A percentile compares a stretch with the other conserved stretches of the same genome.
These are phyloP conservation scores for Lycophotia porphyrea DNA, from an alignment of 2,888 invertebrate genomes.

Conservation along the genomic window DNA sequence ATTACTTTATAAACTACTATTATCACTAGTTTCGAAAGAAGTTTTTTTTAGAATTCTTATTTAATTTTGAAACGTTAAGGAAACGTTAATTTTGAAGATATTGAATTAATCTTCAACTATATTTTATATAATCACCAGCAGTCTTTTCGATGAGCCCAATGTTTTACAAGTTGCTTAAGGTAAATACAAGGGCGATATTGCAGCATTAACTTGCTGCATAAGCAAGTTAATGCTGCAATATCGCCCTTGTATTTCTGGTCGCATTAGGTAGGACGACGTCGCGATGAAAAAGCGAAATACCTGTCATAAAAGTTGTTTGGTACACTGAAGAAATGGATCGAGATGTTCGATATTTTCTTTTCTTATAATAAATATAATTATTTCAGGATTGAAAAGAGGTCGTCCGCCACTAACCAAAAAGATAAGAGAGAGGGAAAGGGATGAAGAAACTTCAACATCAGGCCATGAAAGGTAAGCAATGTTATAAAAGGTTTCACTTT, in stretches of 20 bases:
- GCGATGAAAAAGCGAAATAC: neutral
- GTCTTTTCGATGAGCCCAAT: neutral
- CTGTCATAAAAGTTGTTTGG: neutral
- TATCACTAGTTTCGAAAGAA: neutral
- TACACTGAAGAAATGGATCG: neutral
- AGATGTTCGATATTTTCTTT: neutral
- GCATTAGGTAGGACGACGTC: neutral
- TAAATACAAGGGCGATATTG: too few relatives aligned
- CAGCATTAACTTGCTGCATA: too few relatives aligned
- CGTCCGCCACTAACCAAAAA: slow-evolving; percentile 85
- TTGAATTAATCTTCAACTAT: neutral
- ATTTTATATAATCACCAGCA: neutral
- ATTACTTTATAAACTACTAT: neutral
- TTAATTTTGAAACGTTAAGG: too few relatives aligned
- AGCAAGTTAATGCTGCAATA: too few relatives aligned
- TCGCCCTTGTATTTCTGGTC: neutral
- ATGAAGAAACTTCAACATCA: slow-evolving; percentile 79
- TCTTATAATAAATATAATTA: neutral
- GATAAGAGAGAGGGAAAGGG: slow-evolving; percentile 80
- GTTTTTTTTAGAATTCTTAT: too few relatives aligned
- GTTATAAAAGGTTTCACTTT: slow-evolving; percentile 43
- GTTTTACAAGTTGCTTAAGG: neutral
- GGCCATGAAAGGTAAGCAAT: slow-evolving; percentile 79
- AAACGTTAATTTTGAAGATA: too few relatives aligned
- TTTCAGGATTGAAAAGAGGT: slow-evolving; percentile 86